Conservation (phyloP, 30 jellyfish, hydroid and myxozoan species). For the Sanderia malayensis region DNA sequence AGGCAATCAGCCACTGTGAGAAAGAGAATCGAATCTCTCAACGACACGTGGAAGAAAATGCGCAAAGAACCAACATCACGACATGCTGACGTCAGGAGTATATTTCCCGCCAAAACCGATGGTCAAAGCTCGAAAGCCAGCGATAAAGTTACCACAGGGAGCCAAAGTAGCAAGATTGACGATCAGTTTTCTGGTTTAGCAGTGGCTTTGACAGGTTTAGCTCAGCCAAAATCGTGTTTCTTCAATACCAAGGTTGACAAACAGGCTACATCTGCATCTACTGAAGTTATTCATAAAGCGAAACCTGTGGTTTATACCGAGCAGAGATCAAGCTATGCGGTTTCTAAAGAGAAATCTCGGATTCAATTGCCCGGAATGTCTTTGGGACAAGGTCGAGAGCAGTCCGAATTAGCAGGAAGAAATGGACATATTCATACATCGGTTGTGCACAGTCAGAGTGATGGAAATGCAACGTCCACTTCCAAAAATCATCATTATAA, state of each 20-base stretch:
- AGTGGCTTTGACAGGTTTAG: not conserved
- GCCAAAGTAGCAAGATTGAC: not conserved
- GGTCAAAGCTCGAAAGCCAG: not conserved
- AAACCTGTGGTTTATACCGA: not conserved
- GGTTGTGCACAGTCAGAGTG: not conserved
- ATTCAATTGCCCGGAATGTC: too few species aligned
- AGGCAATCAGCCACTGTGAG: conserved; percentile 92
- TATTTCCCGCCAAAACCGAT: conserved; percentile 54
- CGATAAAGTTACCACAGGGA: not conserved
- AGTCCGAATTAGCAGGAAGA: not conserved
- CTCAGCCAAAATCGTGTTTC: not conserved
- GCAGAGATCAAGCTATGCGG: not conserved
- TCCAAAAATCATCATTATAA: not conserved
- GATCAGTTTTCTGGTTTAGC: not conserved
- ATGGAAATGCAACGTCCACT: not conserved
- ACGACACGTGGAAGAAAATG: conserved; percentile 75
- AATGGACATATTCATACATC: not conserved
- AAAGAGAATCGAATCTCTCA: conserved; percentile 79
- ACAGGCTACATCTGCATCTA: not conserved
- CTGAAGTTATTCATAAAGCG: too few species aligned
- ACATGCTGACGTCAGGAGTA: conserved; percentile 54
- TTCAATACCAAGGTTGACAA: not conserved
- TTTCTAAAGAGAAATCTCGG: not conserved
- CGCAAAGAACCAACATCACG: conserved; percentile 33
- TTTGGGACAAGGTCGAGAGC: too few species aligned